Evolutionary conservation across 1,140 invertebrate species (phyloP), one percentile per base, ranked within the genome.

Genomic region (Scylla paramamosain): DNA sequence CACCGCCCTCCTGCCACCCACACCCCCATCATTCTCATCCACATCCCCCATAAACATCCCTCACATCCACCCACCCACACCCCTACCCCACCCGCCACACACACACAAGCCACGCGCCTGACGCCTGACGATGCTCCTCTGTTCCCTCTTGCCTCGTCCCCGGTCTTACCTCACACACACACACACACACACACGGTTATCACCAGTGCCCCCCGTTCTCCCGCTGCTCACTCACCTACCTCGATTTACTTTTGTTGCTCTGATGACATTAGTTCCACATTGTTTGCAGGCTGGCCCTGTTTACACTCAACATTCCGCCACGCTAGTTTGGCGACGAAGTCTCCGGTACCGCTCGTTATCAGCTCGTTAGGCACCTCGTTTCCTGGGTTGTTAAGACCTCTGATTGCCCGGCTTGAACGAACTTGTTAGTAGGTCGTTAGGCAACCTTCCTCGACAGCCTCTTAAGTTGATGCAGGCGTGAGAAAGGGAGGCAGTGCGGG

Each of bases 341-440:
- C 67, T 20, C 20, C 20, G 52, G 2, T 8, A 20, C 52, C 67
- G 67, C 67, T 77, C 67, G 67, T 77, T 77, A 77, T 20, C 67
- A n/a, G 67, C 67, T 77, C 67, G 67, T 77, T 77, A 77, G 67
- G 67, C 67, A n/a, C 20, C 67, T 77, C 67, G 67, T 77, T 77
- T 16, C 20, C 67, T 20, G 6, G 25, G 67, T n/a, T 77, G 67
- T 77, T 77, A 77, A 77, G n/a, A n/a, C 20, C 67, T 20, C 67
- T 77, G 67, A 77, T 77, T 77, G 67, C 67, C 67, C 67, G 25
- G 67, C 20, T n/a, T 77, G 67, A 77, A 77, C 67, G 67, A 77
- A 20, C 20, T 77, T 77, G 67, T 77, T 77, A 77, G 67, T n/a
- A 77, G 67, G 67, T 77, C 67, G 67, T 77, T 77, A 77, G 67